phyloP scores from a whole-genome alignment of 2,888 invertebrate genomes.

The Dorcus hopei region DNA sequence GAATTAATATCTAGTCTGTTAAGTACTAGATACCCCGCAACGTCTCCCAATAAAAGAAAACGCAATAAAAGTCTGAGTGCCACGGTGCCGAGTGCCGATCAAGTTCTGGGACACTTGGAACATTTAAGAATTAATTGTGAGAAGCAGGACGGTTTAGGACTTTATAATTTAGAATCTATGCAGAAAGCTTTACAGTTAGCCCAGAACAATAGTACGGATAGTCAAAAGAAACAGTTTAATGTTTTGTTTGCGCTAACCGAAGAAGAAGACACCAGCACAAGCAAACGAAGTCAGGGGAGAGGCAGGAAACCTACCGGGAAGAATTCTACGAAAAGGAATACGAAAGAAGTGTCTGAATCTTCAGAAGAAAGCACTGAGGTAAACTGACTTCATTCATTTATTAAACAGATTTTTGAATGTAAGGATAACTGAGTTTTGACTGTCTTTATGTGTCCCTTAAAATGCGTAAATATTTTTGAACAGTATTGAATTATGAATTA shows the following conservation, averaged over 20 bases:
- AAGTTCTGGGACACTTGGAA: constrained; percentile 89
- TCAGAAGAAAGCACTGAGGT: constrained; percentile 80
- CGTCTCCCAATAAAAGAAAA: constrained; percentile 90
- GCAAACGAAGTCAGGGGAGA: constrained; percentile 58
- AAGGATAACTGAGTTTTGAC: too few species aligned
- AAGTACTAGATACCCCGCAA: constrained; percentile 79
- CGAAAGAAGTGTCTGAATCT: constrained; percentile 58
- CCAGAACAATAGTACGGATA: constrained; percentile 83
- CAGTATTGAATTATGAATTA: too few species aligned
- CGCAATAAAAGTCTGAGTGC: constrained; percentile 64
- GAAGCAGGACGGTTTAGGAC: constrained; percentile 65
- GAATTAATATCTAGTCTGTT: constrained; percentile 76
- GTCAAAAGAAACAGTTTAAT: constrained; percentile 85
- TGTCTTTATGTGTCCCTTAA: too few species aligned
- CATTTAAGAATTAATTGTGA: constrained; percentile 77
- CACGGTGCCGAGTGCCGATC: constrained; percentile 75
- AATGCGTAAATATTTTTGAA: constrained; percentile 2
- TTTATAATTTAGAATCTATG: constrained; percentile 87
- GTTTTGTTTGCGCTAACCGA: constrained; percentile 88
- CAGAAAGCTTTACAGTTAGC: constrained; percentile 88
- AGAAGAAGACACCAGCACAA: constrained; percentile 74
- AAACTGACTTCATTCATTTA: constrained; percentile 18
- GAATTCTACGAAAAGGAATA: constrained; percentile 48
- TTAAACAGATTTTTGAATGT: not conserved
- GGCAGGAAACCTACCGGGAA: constrained; percentile 48